These are phyloP conservation scores for Silvanus unidentatus DNA, from an alignment of 2,888 invertebrate species.

Conservation along the genomic window DNA sequence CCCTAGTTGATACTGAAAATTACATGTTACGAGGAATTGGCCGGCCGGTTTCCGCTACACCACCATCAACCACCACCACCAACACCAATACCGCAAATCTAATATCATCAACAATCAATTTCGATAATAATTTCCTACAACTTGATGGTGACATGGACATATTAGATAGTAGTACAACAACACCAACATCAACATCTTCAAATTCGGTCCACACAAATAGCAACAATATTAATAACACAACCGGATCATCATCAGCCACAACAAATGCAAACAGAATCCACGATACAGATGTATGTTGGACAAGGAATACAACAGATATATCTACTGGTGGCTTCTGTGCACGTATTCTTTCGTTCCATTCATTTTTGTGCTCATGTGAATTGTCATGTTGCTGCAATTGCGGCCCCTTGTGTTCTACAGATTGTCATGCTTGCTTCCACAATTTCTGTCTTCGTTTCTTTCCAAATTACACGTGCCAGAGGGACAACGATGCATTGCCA, in stretches of 20 bases:
- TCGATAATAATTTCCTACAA: slow-evolving; percentile 20
- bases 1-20: slow-evolving; percentile 48
- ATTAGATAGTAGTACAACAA: background rate
- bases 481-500: slow-evolving; percentile 39
- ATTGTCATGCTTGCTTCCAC: slow-evolving; percentile 62
- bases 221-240: background rate
- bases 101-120: slow-evolving; percentile 3
- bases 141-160: slow-evolving; percentile 24
- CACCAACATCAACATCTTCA: background rate
- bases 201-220: background rate
- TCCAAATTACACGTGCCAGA: slow-evolving; percentile 44
- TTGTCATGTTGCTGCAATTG: slow-evolving; percentile 57
- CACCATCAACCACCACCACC: slow-evolving; percentile 28
- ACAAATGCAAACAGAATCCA: slow-evolving; percentile 2
- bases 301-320: slow-evolving; percentile 20
- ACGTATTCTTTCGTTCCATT: slow-evolving; percentile 47
- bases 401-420: slow-evolving; percentile 56
- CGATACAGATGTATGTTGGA: slow-evolving; percentile 23
- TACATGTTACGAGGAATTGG: slow-evolving; percentile 49
- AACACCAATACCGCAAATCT: slow-evolving; percentile 8
- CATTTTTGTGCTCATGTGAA: slow-evolving; percentile 46
- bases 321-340: slow-evolving; percentile 39
- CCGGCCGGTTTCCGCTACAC: slow-evolving; percentile 27
- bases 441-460: slow-evolving; percentile 50
- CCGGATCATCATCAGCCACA: slow-evolving; percentile 4